These are phyloP conservation scores for Bombyx mandarina DNA, from an alignment of 1,140 invertebrate genomes.

Conservation along the genomic window DNA sequence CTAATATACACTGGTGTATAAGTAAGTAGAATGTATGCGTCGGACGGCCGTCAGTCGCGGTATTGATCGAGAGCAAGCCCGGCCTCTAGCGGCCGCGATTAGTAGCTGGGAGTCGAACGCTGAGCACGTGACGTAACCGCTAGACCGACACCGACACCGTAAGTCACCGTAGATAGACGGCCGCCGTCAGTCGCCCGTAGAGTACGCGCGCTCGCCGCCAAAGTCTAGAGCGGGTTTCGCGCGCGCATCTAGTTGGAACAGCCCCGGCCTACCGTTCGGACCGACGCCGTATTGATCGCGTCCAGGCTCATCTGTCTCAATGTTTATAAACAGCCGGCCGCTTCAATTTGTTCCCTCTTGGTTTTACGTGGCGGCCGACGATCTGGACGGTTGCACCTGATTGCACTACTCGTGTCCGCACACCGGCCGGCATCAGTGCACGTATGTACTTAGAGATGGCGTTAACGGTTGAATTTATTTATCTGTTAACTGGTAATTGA, in stretches of 20 bases:
- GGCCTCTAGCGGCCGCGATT: constrained; percentile 21
- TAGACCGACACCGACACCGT: constrained; percentile 44
- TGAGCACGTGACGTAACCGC: constrained; percentile 44
- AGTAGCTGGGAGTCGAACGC: constrained; percentile 43
- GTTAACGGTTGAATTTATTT: too few relatives aligned
- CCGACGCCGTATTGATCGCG: constrained; percentile 54
- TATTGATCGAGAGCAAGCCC: constrained; percentile 44
- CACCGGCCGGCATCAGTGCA: constrained; percentile 31
- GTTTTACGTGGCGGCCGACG: constrained; percentile 37
- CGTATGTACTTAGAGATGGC: too few relatives aligned
- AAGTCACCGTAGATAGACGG: constrained; percentile 21
- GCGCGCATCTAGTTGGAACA: constrained; percentile 30
- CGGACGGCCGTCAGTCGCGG: neutral
- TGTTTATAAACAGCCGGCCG: constrained; percentile 67
- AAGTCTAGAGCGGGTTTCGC: constrained; percentile 37
- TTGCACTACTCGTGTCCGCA: constrained; percentile 28
- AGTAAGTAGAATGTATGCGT: too few relatives aligned
- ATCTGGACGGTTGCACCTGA: constrained; percentile 34
- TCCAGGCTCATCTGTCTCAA: constrained; percentile 43
- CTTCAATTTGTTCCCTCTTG: constrained; percentile 49
- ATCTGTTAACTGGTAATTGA: too few relatives aligned
- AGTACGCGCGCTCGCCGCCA: constrained; percentile 25
- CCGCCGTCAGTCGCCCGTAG: constrained; percentile 36
- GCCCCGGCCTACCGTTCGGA: constrained; percentile 27
- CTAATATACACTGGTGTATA: too few relatives aligned